A percentile compares a stretch with the other conserved stretches of the same genome.
phyloP scores from a whole-genome alignment of 1,140 invertebrate genomes.

The Lordiphosa collinella region DNA sequence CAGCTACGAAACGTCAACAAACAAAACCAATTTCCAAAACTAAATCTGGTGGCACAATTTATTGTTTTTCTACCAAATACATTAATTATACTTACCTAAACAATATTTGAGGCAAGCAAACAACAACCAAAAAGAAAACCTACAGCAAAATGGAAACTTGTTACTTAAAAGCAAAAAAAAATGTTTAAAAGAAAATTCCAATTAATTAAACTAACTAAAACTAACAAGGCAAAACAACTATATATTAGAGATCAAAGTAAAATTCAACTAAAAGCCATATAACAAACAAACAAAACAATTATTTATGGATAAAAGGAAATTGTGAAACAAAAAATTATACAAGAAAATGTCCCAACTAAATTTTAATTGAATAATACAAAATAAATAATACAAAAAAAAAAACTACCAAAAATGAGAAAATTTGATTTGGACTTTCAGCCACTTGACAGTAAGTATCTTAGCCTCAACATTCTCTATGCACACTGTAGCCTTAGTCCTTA shows the following conservation, averaged over 20 bases:
- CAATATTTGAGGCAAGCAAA: slow-evolving; percentile 23
- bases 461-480: not conserved
- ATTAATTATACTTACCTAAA: slow-evolving; percentile 41
- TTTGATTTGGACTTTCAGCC: not conserved
- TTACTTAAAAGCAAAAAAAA: slow-evolving; percentile 39
- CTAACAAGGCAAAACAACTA: not conserved
- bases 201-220: slow-evolving; percentile 57
- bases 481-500: slow-evolving; percentile 25
- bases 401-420: slow-evolving; percentile 23
- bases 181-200: slow-evolving; percentile 63
- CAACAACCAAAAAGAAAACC: slow-evolving; percentile 21
- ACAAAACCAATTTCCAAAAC: slow-evolving; percentile 52
- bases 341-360: slow-evolving; percentile 69
- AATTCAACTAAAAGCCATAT: slow-evolving; percentile 66
- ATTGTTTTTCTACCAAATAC: slow-evolving; percentile 73
- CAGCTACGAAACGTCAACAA: slow-evolving; percentile 62
- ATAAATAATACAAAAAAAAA: slow-evolving; percentile 50
- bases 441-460: not conserved
- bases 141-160: slow-evolving; percentile 39
- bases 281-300: slow-evolving; percentile 36
- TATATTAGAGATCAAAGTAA: slow-evolving; percentile 58
- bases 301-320: slow-evolving; percentile 31
- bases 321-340: slow-evolving; percentile 23
- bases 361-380: slow-evolving; percentile 75
- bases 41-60: slow-evolving; percentile 75